Evolutionary conservation across 2,113 vertebrate species (phyloP), one percentile per base, ranked within the genome.

Genomic region (Glaucomys volans): DNA sequence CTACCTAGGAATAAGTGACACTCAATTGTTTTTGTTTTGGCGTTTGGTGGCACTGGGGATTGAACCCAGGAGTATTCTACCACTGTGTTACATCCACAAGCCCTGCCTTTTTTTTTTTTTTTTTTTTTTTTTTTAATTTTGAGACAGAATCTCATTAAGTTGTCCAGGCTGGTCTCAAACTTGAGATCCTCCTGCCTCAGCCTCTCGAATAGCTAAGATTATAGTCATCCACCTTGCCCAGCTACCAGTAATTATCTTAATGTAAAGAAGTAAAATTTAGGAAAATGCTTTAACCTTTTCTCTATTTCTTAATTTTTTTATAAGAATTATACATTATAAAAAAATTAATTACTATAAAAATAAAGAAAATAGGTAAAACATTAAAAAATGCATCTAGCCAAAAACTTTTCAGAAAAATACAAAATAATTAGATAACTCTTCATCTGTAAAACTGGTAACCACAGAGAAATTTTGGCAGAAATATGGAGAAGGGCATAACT

Each of bases 371-470:
- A 40, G 24, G 42, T 32, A 95, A 91, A 91, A 79, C 87, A 79
- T 83, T 83, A 59, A 87, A 86, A 88, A 72, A 80, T 67, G 18
- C 22, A 90, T 40, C 40, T 77, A 88, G 18, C 12, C 26, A 67
- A 92, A 72, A 95, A n/a, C 50, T 72, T 66, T 64, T 44, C 44
- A 93, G n/a, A 92, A 82, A 89, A 90, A 91, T 52, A 67, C 37
- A 74, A 87, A 57, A 64, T 57, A 66, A 66, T 67, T 40, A 71
- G 30, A 8, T 67, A 83, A 79, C 11, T 90, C 75, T 85, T 88
- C 66, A 90, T 62, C 71, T 93, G 22, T 95, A 74, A 95, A 95
- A 94, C 69, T 86, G n/a, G 84, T 24, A 72, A 50, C 57, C 30
- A 91, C 37, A 95, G 94, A 64, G 94, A 16, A 87, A 42, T 69